Evolutionary conservation across 92 coral and sea anemone species (phyloP).

Genomic region (Parazoanthus darwini): DNA sequence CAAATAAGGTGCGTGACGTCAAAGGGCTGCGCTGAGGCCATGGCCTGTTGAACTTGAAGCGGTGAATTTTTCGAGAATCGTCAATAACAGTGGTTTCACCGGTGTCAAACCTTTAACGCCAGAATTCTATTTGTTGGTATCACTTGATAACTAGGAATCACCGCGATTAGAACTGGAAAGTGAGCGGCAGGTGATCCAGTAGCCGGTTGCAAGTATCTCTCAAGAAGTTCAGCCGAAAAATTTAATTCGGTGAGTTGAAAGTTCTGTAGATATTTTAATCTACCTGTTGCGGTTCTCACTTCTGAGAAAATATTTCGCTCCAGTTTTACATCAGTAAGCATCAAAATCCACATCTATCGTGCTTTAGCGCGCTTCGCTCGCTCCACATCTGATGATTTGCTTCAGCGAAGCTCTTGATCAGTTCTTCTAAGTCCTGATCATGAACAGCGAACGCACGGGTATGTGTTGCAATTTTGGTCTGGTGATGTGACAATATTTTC

Average conservation of each 20-base stretch:
- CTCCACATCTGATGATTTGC: not conserved
- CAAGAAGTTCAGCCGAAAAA: constrained; percentile 41
- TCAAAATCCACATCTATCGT: not conserved
- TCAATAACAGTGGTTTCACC: constrained; percentile 27
- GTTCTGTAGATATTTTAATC: constrained; percentile 27
- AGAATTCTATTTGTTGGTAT: constrained; percentile 18
- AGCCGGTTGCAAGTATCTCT: constrained; percentile 18
- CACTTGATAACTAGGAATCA: constrained; percentile 31
- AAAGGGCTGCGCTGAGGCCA: constrained; percentile 73
- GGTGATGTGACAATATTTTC: not conserved
- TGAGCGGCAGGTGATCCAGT: constrained; percentile 34
- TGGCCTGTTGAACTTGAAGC: constrained; percentile 70
- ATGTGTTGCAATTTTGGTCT: constrained; percentile 35
- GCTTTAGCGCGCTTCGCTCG: not conserved
- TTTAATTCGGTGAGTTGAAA: constrained; percentile 63
- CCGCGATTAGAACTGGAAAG: constrained; percentile 32
- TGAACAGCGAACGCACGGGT: constrained; percentile 1
- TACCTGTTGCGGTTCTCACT: constrained; percentile 53
- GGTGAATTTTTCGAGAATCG: constrained; percentile 65
- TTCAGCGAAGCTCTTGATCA: not conserved
- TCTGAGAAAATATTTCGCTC: constrained; percentile 49
- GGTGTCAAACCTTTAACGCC: constrained; percentile 36
- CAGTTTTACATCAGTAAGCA: not conserved
- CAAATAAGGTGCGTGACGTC: constrained; percentile 90
- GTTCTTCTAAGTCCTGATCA: not conserved